A percentile compares a stretch with the other conserved stretches of the same genome.
phyloP scores from a whole-genome alignment of 92 coral and sea anemone species.

The Actinostola sp. region DNA sequence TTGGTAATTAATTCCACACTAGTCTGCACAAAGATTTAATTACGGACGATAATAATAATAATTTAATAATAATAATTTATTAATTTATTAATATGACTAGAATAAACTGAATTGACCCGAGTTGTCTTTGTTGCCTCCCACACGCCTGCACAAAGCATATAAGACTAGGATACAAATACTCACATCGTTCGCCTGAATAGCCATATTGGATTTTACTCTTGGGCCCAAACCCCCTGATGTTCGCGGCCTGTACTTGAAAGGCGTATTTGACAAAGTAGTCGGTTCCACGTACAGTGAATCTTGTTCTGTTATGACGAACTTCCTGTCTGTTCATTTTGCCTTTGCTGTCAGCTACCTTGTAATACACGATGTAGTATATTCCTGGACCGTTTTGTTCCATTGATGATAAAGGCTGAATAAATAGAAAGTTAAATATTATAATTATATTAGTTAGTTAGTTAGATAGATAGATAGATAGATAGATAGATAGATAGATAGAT shows the following conservation, averaged over 20 bases:
- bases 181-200: conserved; percentile 90
- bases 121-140: no score
- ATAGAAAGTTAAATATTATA: background rate
- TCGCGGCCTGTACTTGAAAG: conserved; percentile 91
- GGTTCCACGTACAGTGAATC: conserved; percentile 55
- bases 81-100: no score
- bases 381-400: conserved; percentile 91
- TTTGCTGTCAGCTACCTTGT: conserved; percentile 61
- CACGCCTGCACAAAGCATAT: no score
- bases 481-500: no score
- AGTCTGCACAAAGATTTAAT: no score
- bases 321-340: conserved; percentile 64
- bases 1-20: no score
- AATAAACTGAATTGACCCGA: no score
- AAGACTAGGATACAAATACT: conserved; percentile 25
- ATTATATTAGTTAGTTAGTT: no score
- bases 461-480: no score
- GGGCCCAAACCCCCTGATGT: conserved; percentile 88
- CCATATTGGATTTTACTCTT: conserved; percentile 75
- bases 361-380: conserved; percentile 76
- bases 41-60: no score
- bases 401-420: conserved; percentile 57
- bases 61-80: no score
- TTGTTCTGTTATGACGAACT: conserved; percentile 55
- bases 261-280: conserved; percentile 73